Evolutionary conservation across 1,140 invertebrate species (phyloP).

Genomic region (Asobara japonica): DNA sequence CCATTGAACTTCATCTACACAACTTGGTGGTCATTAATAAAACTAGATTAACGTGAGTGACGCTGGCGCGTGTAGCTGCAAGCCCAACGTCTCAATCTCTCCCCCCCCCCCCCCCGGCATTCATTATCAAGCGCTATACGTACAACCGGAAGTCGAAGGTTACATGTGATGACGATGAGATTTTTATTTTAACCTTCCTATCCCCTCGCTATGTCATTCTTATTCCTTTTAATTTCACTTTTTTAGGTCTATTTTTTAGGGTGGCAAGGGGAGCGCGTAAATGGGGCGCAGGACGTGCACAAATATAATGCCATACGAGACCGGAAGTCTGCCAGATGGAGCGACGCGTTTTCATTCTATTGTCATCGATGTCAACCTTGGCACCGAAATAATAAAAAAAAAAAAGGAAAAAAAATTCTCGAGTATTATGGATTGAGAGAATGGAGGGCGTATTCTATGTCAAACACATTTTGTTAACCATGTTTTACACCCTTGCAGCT

Average conservation of each 20-base stretch:
- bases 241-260: not conserved
- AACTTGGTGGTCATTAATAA: not conserved
- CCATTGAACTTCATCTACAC: not conserved
- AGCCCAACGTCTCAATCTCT: not conserved
- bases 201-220: not conserved
- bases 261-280: not conserved
- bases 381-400: not conserved
- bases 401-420: not conserved
- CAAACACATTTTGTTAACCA: not conserved
- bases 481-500: not conserved
- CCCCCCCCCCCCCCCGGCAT: too few species aligned
- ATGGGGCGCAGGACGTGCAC: conserved; percentile 2
- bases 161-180: not conserved
- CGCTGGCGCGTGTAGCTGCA: not conserved
- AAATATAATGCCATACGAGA: not conserved
- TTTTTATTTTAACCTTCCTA: not conserved
- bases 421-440: not conserved
- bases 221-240: not conserved
- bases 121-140: not conserved
- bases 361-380: conserved; percentile 13
- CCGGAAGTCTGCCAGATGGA: conserved; percentile 10
- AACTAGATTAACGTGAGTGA: conserved; percentile 9
- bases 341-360: conserved; percentile 9
- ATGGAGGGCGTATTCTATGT: not conserved
- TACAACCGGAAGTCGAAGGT: conserved; percentile 10